Evolutionary conservation across 2,888 invertebrate species (phyloP).

Genomic region (Scrobipalpa atriplicella): DNA sequence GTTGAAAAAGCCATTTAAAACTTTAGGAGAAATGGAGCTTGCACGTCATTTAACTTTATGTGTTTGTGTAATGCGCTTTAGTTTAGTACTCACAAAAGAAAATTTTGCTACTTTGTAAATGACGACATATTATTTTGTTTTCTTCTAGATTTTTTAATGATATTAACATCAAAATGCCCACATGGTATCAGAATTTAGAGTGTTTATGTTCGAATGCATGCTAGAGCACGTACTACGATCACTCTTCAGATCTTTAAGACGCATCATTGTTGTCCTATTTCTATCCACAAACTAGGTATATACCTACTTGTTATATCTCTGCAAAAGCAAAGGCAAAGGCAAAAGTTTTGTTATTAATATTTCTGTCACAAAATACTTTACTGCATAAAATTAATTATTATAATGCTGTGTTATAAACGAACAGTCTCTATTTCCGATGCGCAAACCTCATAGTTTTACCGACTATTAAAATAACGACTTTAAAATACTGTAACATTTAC

Average conservation of each 20-base stretch:
- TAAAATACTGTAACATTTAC: no score
- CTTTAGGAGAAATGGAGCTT: not conserved
- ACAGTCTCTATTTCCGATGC: no score
- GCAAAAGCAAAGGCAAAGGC: no score
- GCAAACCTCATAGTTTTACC: no score
- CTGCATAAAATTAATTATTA: no score
- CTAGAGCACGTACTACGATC: not conserved
- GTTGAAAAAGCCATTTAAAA: slow-evolving; percentile 8
- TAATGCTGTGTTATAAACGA: no score
- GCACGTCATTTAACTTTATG: slow-evolving; percentile 7
- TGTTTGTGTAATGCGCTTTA: slow-evolving; percentile 1
- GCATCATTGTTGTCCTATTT: slow-evolving; percentile 14
- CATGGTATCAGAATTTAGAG: not conserved
- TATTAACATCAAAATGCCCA: not conserved
- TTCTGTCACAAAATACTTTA: no score
- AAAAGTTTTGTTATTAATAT: no score
- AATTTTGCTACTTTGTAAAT: no score
- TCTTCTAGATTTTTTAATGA: no score
- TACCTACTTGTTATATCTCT: not conserved
- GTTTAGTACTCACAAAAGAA: not conserved
- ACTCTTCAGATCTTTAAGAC: not conserved
- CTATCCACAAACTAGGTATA: not conserved
- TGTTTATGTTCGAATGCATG: not conserved
- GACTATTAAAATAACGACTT: no score
- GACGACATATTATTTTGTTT: no score